Conservation (phyloP, 2,797 vertebrate genomes). For the Threskiornis aethiopicus region DNA sequence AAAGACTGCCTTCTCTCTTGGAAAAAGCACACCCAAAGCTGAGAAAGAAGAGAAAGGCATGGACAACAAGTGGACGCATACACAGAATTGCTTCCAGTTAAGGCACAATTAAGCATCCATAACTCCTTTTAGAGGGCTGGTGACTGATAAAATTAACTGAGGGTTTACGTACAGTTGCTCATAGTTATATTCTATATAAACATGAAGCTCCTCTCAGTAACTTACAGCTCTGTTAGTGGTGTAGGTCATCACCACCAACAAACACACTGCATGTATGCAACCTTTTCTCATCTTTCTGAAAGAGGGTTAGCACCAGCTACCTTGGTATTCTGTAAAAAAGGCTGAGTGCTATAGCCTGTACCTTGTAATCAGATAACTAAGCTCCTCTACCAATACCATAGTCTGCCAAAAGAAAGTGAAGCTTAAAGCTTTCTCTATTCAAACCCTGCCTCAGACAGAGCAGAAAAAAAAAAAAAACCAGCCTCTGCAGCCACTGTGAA, state of each 20-base stretch:
- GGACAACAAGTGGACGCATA: background rate
- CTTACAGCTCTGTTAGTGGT: background rate
- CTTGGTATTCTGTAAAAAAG: background rate
- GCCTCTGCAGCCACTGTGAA: background rate
- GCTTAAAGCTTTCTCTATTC: background rate
- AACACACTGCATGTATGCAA: background rate
- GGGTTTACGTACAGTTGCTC: background rate
- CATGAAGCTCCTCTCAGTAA: background rate
- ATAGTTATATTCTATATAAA: background rate
- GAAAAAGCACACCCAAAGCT: background rate
- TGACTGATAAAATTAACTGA: background rate
- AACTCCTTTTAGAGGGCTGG: background rate
- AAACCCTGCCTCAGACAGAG: background rate
- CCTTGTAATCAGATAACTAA: background rate
- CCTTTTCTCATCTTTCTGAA: background rate
- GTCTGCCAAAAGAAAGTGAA: background rate
- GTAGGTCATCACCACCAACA: background rate
- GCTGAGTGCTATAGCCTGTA: background rate
- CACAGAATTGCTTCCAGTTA: background rate
- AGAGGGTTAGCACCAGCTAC: background rate
- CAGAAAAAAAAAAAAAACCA: background rate
- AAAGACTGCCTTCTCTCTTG: background rate
- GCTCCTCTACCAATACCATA: background rate
- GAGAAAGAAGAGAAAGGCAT: background rate
- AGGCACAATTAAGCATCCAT: background rate